phyloP scores from a whole-genome alignment of 2,888 invertebrate genomes.

The Germaria angustata region DNA sequence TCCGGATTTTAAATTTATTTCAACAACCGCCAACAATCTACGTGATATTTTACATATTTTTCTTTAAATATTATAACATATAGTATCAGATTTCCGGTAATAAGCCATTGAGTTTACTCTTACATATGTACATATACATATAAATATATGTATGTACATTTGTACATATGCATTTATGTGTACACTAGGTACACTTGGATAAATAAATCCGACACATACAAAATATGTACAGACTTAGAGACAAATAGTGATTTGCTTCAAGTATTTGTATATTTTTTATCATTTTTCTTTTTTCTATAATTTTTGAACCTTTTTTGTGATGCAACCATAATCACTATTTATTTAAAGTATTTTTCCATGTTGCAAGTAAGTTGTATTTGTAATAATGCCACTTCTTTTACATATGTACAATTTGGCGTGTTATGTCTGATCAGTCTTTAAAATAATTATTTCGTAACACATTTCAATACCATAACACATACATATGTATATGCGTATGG shows the following conservation, averaged over 20 bases:
- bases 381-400: constrained; percentile 29
- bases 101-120: constrained; percentile 58
- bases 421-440: neutral
- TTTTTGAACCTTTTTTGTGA: neutral
- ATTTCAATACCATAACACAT: no score
- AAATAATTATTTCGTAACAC: neutral
- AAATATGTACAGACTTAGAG: constrained; percentile 44
- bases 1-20: constrained; percentile 52
- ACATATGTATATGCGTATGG: neutral
- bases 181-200: constrained; percentile 23
- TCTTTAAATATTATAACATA: constrained; percentile 55
- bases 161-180: neutral
- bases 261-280: constrained; percentile 20
- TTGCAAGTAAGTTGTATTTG: constrained; percentile 36
- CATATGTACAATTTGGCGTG: neutral
- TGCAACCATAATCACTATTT: constrained; percentile 45
- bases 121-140: neutral
- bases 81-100: constrained; percentile 66
- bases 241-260: constrained; percentile 43
- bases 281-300: neutral
- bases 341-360: constrained; percentile 55
- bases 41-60: constrained; percentile 52
- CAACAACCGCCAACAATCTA: constrained; percentile 36
- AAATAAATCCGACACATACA: constrained; percentile 27
- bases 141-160: neutral